Percentiles rank a stretch among this genome's conserved stretches.
Conservation (phyloP, 2,888 invertebrate genomes). For the Deroplatys truncata region DNA sequence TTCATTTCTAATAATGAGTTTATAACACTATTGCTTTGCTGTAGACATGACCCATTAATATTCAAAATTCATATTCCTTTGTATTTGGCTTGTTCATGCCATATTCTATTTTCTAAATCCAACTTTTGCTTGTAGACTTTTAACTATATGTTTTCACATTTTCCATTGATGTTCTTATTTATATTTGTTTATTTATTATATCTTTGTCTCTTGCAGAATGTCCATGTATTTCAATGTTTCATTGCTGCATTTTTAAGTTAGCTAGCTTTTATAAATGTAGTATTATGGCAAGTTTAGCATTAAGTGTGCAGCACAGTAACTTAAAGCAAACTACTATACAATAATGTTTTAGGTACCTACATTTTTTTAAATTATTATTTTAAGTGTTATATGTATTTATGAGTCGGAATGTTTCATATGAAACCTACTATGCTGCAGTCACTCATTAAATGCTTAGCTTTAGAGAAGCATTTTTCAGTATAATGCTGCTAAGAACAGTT, state of each 20-base stretch:
- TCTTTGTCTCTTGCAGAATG: neutral
- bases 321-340: neutral
- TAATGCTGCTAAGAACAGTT: neutral
- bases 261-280: neutral
- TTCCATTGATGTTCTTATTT: neutral
- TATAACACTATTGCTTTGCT: constrained; percentile 6
- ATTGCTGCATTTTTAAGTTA: neutral
- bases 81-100: constrained; percentile 8
- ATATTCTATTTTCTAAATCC: constrained; percentile 16
- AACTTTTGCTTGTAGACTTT: constrained; percentile 13
- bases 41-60: constrained; percentile 6
- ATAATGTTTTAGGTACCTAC: neutral
- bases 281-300: neutral
- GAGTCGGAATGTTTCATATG: no score
- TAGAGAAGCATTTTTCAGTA: neutral
- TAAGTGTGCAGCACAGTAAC: neutral
- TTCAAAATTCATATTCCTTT: constrained; percentile 13
- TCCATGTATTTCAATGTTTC: neutral
- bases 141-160: constrained; percentile 10
- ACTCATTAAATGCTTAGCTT: no score
- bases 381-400: neutral
- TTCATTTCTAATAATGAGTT: constrained; percentile 7
- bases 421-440: no score
- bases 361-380: neutral
- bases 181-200: neutral